Conservation (phyloP, 2,797 vertebrate species). For the Channa striata region DNA sequence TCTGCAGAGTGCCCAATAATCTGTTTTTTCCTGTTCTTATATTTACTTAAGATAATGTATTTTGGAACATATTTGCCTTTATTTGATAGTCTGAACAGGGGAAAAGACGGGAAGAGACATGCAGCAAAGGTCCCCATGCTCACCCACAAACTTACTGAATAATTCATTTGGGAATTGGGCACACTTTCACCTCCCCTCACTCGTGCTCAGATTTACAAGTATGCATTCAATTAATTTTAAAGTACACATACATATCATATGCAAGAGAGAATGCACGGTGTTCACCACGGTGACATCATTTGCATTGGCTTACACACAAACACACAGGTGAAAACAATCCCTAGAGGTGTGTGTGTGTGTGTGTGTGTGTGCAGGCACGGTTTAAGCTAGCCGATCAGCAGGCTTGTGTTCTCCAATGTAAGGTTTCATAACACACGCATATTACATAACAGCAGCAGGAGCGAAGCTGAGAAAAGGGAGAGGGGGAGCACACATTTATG, state of each 20-base stretch:
- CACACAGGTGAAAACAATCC: slow-evolving; percentile 48
- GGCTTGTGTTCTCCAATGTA: slow-evolving; percentile 76
- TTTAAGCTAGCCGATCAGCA: slow-evolving; percentile 57
- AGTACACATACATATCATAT: slow-evolving; percentile 7
- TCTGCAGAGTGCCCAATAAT: slow-evolving; percentile 1
- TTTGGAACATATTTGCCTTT: too few relatives aligned
- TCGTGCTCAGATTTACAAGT: slow-evolving; percentile 35
- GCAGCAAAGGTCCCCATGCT: neutral
- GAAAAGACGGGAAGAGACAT: too few relatives aligned
- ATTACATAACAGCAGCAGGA: slow-evolving; percentile 80
- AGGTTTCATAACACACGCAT: slow-evolving; percentile 80
- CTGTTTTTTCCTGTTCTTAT: slow-evolving; percentile 10
- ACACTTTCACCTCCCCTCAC: slow-evolving; percentile 15
- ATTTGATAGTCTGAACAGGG: too few relatives aligned
- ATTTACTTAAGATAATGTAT: slow-evolving; percentile 6
- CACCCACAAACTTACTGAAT: slow-evolving; percentile 49
- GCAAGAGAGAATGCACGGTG: slow-evolving; percentile 16
- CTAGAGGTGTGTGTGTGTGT: slow-evolving; percentile 29
- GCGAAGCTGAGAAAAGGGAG: slow-evolving; percentile 45
- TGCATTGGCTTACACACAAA: slow-evolving; percentile 33
- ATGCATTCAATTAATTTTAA: slow-evolving; percentile 36
- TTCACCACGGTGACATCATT: slow-evolving; percentile 24
- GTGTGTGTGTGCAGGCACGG: slow-evolving; percentile 36
- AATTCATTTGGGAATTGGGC: slow-evolving; percentile 53
- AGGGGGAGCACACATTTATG: slow-evolving; percentile 55